A percentile compares a stretch with the other conserved stretches of the same genome.
These are phyloP conservation scores for Megastigmus dorsalis DNA, from an alignment of 2,888 invertebrate genomes.

Conservation along the genomic window DNA sequence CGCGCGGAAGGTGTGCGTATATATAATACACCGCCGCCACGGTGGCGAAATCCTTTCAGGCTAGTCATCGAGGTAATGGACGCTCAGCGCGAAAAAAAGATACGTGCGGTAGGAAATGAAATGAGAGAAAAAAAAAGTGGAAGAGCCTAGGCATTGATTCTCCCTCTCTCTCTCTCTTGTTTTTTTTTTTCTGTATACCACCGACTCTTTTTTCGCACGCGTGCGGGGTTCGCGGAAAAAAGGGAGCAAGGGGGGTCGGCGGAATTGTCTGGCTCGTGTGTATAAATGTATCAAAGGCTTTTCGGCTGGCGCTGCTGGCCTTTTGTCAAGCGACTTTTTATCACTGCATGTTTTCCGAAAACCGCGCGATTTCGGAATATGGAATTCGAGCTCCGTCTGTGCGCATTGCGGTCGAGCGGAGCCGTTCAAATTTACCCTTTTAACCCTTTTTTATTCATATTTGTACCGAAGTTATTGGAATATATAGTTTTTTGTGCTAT, in stretches of 20 bases:
- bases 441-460: background rate
- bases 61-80: slow-evolving; percentile 43
- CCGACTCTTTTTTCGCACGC: too few species aligned
- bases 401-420: slow-evolving; percentile 5
- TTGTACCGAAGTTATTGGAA: too few species aligned
- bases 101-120: background rate
- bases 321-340: slow-evolving; percentile 6
- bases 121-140: slow-evolving; percentile 5
- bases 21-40: too few species aligned
- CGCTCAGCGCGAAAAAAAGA: background rate
- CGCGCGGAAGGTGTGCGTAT: background rate
- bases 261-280: slow-evolving; percentile 2
- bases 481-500: too few species aligned
- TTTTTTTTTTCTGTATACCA: slow-evolving; percentile 33
- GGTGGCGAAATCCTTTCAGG: slow-evolving; percentile 35
- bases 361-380: slow-evolving; percentile 26
- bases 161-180: background rate
- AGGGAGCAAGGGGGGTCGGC: too few species aligned
- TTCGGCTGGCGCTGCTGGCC: slow-evolving; percentile 23
- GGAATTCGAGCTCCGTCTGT: slow-evolving; percentile 30
- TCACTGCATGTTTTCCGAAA: background rate
- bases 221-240: too few species aligned
- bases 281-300: slow-evolving; percentile 40
- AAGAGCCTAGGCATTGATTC: too few species aligned
- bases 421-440: slow-evolving; percentile 9